These are phyloP conservation scores for Sinocyclocheilus maitianheensis DNA, from an alignment of 2,113 vertebrate species.

Conservation along the genomic window DNA sequence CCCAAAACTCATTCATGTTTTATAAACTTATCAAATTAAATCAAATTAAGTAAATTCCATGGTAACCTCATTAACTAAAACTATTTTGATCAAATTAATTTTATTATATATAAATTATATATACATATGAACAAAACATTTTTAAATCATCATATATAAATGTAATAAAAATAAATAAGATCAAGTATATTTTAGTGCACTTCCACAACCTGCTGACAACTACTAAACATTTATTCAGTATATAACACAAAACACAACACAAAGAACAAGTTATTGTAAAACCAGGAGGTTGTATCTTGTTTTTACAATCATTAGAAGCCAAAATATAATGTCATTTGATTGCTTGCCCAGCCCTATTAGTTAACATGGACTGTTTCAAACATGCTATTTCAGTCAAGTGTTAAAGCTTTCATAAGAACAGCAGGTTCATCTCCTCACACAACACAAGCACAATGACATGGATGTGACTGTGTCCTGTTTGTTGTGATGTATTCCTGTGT, in stretches of 20 bases:
- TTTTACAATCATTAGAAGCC: not conserved
- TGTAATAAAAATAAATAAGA: not conserved
- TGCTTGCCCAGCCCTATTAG: not conserved
- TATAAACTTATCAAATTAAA: no score
- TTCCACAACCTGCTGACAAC: not conserved
- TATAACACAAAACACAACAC: not conserved
- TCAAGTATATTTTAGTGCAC: not conserved
- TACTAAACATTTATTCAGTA: not conserved
- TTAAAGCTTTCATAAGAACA: not conserved
- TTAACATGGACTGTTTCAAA: not conserved
- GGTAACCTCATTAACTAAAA: no score
- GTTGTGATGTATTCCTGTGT: constrained; percentile 32
- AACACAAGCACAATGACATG: not conserved
- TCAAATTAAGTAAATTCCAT: no score
- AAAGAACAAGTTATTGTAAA: not conserved
- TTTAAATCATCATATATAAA: no score
- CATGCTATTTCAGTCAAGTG: not conserved
- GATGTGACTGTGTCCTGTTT: not conserved
- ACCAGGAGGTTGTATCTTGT: no score
- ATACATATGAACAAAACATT: no score
- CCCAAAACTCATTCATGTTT: no score
- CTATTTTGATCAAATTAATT: no score
- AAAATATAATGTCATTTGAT: not conserved
- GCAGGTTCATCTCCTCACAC: not conserved
- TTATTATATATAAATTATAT: no score